Conservation (phyloP, 2,888 invertebrate genomes). For the Heliconius erato region DNA sequence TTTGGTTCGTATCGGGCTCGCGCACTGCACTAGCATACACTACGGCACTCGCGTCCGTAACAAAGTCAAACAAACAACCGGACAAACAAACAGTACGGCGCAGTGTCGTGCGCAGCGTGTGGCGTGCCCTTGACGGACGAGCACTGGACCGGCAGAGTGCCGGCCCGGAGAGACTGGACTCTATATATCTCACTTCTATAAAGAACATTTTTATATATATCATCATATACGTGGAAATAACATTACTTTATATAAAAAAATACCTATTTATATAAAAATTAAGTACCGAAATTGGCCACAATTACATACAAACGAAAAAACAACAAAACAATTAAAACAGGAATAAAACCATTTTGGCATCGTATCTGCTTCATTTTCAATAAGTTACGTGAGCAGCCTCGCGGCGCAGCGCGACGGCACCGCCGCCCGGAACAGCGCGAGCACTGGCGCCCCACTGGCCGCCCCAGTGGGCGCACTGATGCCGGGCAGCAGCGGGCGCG, state of each 20-base stretch:
- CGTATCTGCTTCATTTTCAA: slow-evolving; percentile 82
- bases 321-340: slow-evolving; percentile 85
- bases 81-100: slow-evolving; percentile 34
- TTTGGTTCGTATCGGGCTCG: slow-evolving; percentile 58
- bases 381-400: slow-evolving; percentile 65
- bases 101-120: neutral
- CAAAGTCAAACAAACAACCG: slow-evolving; percentile 15
- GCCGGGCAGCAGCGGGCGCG: slow-evolving; percentile 47
- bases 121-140: slow-evolving; percentile 26
- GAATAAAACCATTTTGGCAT: slow-evolving; percentile 86
- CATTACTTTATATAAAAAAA: slow-evolving; percentile 85
- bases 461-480: slow-evolving; percentile 12
- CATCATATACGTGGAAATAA: slow-evolving; percentile 83
- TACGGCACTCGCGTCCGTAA: slow-evolving; percentile 15
- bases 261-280: slow-evolving; percentile 84
- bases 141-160: slow-evolving; percentile 35
- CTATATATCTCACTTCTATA: slow-evolving; percentile 81
- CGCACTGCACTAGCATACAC: slow-evolving; percentile 36
- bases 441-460: neutral
- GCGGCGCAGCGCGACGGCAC: slow-evolving; percentile 49
- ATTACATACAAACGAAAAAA: slow-evolving; percentile 84
- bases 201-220: slow-evolving; percentile 74
- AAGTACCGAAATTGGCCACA: slow-evolving; percentile 86
- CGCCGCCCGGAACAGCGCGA: neutral
- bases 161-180: slow-evolving; percentile 64